Evolutionary conservation across 2,113 vertebrate species (phyloP), one percentile per base, ranked within the genome.

Genomic region (Equus quagga): DNA sequence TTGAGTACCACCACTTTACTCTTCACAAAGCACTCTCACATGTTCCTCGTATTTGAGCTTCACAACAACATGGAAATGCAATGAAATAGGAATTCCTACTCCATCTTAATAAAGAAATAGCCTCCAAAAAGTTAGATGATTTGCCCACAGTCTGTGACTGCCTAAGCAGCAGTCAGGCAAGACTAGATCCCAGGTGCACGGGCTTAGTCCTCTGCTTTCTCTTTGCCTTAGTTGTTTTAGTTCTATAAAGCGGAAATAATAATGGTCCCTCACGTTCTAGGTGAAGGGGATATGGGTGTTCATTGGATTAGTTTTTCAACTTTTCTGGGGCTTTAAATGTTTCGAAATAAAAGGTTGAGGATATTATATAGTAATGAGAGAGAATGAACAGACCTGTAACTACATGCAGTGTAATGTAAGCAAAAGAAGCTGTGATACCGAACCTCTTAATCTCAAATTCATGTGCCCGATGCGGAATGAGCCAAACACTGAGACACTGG

Each of bases 171-270:
- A 79, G 11, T 7, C 19, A 90, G 5, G 36, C 6, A 26, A 84
- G 60, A 54, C 75, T 62, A 72, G 46, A 67, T 92, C 51, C 36
- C 58, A 67, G 21, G 41, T 5, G 5, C 36, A 65, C 60, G 85
- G 83, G 33, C 54, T 51, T 91, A 44, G 15, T 67, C 84, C 80
- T 60, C 82, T 85, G 51, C 67, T 85, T 94, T 75, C 78, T 72
- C 72, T 94, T 96, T 94, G 56, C 49, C 54, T 97, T 36, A 58
- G 10, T 83, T 92, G 36, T 60, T 24, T 95, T 58, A 75, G 49
- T 49, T 51, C 88, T 58, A 36, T 41, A 80, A 92, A 82, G 33
- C 36, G 19, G 12, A 78, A 83, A 70, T 46, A 80, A 44, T 62
- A 72, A 69, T 8, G 49, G 28, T 46, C 69, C 67, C 72, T 70